phyloP scores from a whole-genome alignment of 2,888 invertebrate genomes.

The Lycocerus yunnanus region DNA sequence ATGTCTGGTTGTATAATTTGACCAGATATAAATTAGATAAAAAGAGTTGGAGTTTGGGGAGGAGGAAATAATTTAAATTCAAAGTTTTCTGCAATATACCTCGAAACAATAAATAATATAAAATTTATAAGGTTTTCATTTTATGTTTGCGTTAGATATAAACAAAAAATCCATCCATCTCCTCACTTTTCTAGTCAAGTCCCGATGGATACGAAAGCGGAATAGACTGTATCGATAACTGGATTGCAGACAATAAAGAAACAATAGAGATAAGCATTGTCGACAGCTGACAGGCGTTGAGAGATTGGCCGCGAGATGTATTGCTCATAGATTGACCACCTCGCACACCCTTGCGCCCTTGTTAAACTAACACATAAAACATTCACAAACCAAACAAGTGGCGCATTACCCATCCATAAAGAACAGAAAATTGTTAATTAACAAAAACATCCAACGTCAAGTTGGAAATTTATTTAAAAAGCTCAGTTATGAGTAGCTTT shows the following conservation, averaged over 20 bases:
- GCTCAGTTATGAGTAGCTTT: constrained; percentile 34
- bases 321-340: constrained; percentile 38
- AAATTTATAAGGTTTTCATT: neutral
- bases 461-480: neutral
- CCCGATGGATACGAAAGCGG: constrained; percentile 47
- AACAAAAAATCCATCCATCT: constrained; percentile 56
- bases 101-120: neutral
- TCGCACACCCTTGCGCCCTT: constrained; percentile 3
- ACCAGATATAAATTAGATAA: constrained; percentile 15
- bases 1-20: constrained; percentile 22
- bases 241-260: constrained; percentile 58
- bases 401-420: neutral
- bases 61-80: neutral
- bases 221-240: constrained; percentile 55
- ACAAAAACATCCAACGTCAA: neutral
- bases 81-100: neutral
- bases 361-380: constrained; percentile 9
- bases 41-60: neutral
- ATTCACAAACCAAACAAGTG: constrained; percentile 6
- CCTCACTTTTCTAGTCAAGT: constrained; percentile 37
- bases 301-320: constrained; percentile 54
- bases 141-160: constrained; percentile 8
- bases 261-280: constrained; percentile 56
- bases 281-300: constrained; percentile 57
- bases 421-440: neutral